Base-by-base conservation (phyloP, 2,113 vertebrate genomes). In the Crypturellus undulatus region DNA sequence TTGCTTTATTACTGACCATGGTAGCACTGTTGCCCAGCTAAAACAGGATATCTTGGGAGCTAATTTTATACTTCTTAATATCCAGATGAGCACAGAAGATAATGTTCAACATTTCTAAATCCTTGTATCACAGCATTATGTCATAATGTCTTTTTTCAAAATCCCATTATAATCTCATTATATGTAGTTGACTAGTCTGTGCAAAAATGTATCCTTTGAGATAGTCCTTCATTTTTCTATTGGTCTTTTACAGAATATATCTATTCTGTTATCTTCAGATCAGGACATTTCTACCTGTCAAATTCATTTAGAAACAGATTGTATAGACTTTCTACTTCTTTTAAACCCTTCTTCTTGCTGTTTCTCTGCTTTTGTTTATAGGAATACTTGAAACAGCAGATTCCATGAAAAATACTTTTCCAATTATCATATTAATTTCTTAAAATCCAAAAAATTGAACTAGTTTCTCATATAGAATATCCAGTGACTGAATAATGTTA, bases 91-190 rank as follows among this genome's bases (percentile, higher is more conserved):
- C 65, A 65, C 34, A 68, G 64, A 38, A 91, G 91, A 88, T 91
- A 77, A 84, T 38, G 25, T 89, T 95, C 68, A 91, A 81, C 70
- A 36, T 76, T 73, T 75, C 82, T 64, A 89, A 94, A 93, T 67
- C 71, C 79, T 36, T 85, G 77, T 14, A 49, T 56, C 67, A 70
- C 47, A 77, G 15, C 34, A 78, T 88, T 91, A 92, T 59, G 60
- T 91, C 68, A 96, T 34, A 73, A 84, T 18, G 26, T 73, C 15
- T 95, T 68, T 83, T 45, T 92, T 84, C 67, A 68, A 80, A 94
- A 79, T 90, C 24, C 79, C 42, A 70, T 86, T 92, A 94, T 68
- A 70, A 71, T 79, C 71, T 94, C 68, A 92, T 94, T 95, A 89
- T 92, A 72, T 95, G 51, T 21, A 84, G 63, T 77, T 88, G 71